These are phyloP conservation scores for Esperia sulphurella DNA, from an alignment of 2,888 invertebrate genomes.

Conservation along the genomic window DNA sequence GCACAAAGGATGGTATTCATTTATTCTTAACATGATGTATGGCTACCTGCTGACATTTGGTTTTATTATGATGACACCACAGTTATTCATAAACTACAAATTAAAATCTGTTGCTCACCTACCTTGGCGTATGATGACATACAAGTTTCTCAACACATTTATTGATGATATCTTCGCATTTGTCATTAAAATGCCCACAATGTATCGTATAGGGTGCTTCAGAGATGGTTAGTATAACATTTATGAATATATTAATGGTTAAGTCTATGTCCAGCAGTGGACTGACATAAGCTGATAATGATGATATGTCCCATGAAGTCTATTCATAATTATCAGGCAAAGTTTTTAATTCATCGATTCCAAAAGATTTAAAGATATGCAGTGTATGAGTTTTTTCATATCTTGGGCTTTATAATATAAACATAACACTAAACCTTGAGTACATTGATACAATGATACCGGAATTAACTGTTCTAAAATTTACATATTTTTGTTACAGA, in stretches of 20 bases:
- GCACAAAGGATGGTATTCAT: conserved; percentile 99
- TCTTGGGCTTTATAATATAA: too few relatives aligned
- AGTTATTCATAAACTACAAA: conserved; percentile 99
- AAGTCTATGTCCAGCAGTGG: too few relatives aligned
- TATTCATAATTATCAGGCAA: too few relatives aligned
- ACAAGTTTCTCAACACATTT: conserved; percentile 99
- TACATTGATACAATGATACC: too few relatives aligned
- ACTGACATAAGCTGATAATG: too few relatives aligned
- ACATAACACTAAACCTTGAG: too few relatives aligned
- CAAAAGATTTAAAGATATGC: too few relatives aligned
- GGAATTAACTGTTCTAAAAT: too few relatives aligned
- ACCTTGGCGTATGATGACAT: conserved; percentile 99
- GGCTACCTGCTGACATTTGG: conserved; percentile 99
- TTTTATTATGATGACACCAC: conserved; percentile 99
- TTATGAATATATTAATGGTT: conserved; percentile 4
- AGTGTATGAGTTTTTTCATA: too few relatives aligned
- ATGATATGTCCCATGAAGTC: too few relatives aligned
- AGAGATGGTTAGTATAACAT: conserved; percentile 86
- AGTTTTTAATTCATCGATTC: too few relatives aligned
- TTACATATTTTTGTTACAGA: conserved; percentile 77
- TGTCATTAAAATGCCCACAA: conserved; percentile 99
- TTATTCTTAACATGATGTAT: conserved; percentile 96
- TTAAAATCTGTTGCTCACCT: conserved; percentile 99
- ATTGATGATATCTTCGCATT: conserved; percentile 99
- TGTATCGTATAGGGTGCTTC: conserved; percentile 98